phyloP scores from a whole-genome alignment of 2,888 invertebrate genomes.

The Villa cingulata region DNA sequence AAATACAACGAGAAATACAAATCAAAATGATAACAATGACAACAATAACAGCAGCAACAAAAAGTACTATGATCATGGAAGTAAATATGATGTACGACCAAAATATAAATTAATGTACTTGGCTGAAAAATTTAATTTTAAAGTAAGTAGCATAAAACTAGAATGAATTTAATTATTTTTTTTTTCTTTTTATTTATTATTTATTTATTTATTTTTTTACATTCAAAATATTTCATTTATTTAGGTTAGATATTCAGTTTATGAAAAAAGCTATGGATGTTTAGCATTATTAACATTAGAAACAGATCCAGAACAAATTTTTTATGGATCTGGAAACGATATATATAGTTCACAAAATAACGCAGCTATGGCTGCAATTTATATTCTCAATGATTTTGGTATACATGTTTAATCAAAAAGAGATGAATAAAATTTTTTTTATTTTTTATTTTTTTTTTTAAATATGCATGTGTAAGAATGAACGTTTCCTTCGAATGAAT shows the following conservation, averaged over 20 bases:
- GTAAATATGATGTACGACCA: constrained; percentile 47
- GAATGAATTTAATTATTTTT: background rate
- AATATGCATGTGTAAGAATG: too few species aligned
- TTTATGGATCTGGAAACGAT: constrained; percentile 86
- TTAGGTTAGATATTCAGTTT: constrained; percentile 31
- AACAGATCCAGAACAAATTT: constrained; percentile 85
- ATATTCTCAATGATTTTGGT: constrained; percentile 70
- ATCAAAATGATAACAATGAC: background rate
- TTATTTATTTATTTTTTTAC: too few species aligned
- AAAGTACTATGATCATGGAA: too few species aligned
- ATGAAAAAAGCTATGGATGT: constrained; percentile 69
- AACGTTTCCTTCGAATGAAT: too few species aligned
- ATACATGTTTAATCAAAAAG: constrained; percentile 42
- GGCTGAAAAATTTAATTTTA: constrained; percentile 72
- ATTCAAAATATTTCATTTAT: too few species aligned
- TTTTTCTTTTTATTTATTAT: too few species aligned
- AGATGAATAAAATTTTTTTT: too few species aligned
- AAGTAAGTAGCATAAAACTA: constrained; percentile 43
- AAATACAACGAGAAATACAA: too few species aligned
- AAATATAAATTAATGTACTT: constrained; percentile 81
- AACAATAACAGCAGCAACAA: background rate
- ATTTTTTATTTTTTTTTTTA: too few species aligned
- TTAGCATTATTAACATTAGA: constrained; percentile 80
- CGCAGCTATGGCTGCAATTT: constrained; percentile 68
- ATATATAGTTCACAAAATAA: constrained; percentile 79